These are phyloP conservation scores for Macaca nemestrina DNA, from an alignment of 2,113 vertebrate species.

Conservation along the genomic window DNA sequence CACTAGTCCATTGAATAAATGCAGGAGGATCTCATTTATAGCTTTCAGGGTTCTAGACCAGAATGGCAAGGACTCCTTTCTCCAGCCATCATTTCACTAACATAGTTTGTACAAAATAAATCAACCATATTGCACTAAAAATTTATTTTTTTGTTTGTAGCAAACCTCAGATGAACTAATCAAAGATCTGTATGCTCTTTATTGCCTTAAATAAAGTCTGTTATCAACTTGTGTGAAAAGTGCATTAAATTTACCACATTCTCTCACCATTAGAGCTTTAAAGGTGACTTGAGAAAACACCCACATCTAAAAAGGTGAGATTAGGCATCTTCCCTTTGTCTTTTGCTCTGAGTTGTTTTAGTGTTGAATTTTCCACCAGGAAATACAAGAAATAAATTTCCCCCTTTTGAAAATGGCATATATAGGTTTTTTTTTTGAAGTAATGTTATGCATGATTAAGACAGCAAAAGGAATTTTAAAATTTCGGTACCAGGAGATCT, in stretches of 20 bases:
- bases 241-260: not conserved
- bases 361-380: not conserved
- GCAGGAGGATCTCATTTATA: conserved; percentile 72
- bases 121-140: not conserved
- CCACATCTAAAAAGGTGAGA: not conserved
- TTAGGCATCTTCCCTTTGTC: not conserved
- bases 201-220: not conserved
- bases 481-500: not conserved
- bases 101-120: not conserved
- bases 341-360: not conserved
- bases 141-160: not conserved
- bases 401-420: conserved; percentile 1
- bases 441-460: not conserved
- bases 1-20: conserved; percentile 78
- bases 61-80: not conserved
- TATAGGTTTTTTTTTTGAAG: not conserved
- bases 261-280: not conserved
- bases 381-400: not conserved
- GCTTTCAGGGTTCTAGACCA: accelerated
- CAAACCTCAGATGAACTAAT: not conserved
- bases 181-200: not conserved
- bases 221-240: not conserved
- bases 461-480: not conserved
- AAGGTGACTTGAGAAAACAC: not conserved
- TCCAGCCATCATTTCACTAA: not conserved